These are phyloP conservation scores for Casuarius casuarius DNA, from an alignment of 2,113 vertebrate genomes.

Conservation along the genomic window DNA sequence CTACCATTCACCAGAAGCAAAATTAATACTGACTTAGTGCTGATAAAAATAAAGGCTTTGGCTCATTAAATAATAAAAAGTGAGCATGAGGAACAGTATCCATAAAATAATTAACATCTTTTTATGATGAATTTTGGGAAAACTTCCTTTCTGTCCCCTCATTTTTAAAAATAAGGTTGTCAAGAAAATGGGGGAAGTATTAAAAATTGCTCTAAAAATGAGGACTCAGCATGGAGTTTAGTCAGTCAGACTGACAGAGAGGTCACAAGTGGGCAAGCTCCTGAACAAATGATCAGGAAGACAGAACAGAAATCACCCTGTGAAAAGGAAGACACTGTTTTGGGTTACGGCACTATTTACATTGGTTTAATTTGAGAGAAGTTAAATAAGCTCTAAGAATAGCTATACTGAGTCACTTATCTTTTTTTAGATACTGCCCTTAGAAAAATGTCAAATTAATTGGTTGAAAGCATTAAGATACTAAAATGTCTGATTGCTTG, in stretches of 20 bases:
- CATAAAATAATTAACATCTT: constrained; percentile 10
- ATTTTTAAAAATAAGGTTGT: constrained; percentile 21
- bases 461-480: neutral
- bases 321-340: neutral
- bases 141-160: neutral
- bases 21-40: neutral
- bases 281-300: neutral
- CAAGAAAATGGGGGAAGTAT: neutral
- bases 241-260: constrained; percentile 14
- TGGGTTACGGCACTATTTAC: neutral
- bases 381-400: neutral
- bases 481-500: neutral
- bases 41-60: neutral
- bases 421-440: neutral
- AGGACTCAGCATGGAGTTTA: neutral
- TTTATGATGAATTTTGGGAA: constrained; percentile 14
- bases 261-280: neutral
- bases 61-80: neutral
- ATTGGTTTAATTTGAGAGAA: neutral
- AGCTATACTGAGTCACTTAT: neutral
- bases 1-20: neutral
- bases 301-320: neutral
- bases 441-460: neutral
- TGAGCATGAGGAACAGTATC: neutral
- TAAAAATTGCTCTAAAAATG: neutral